Conservation (phyloP, 2,113 vertebrate genomes). For the Circaetus gallicus region DNA sequence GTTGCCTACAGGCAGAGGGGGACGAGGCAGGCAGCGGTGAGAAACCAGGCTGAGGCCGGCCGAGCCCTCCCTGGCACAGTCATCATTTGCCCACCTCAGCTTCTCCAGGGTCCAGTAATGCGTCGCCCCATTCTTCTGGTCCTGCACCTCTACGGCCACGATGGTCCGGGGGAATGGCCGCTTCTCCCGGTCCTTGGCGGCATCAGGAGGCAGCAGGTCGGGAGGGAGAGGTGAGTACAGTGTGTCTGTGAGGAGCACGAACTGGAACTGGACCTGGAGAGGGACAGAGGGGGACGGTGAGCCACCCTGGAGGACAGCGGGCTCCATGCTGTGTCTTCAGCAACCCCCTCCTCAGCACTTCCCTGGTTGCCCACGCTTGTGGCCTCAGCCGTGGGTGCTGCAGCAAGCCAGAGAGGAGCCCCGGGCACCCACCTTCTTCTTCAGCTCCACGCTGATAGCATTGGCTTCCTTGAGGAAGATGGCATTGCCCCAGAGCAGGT, state of each 20-base stretch:
- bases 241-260: conserved; percentile 93
- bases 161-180: conserved; percentile 91
- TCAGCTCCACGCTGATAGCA: conserved; percentile 95
- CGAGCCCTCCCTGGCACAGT: rapidly evolving
- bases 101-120: conserved; percentile 98
- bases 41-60: not conserved
- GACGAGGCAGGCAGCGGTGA: rapidly evolving
- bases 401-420: not conserved
- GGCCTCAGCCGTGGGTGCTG: not conserved
- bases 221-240: conserved; percentile 93
- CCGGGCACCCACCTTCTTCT: conserved; percentile 86
- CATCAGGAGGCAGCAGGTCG: conserved; percentile 87
- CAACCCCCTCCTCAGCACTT: rapidly evolving
- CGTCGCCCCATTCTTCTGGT: conserved; percentile 95
- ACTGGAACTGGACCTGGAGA: conserved; percentile 97
- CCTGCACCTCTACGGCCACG: conserved; percentile 95
- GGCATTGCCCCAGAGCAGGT: conserved; percentile 94
- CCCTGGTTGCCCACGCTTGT: not conserved
- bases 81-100: conserved; percentile 77
- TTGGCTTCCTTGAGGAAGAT: conserved; percentile 98
- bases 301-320: not conserved
- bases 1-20: conserved; percentile 77
- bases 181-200: conserved; percentile 83
- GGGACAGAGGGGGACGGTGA: not conserved
- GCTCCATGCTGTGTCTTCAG: rapidly evolving